Percentiles rank a stretch among this genome's conserved stretches.
phyloP scores from a whole-genome alignment of 2,113 vertebrate genomes.

The Python bivittatus region DNA sequence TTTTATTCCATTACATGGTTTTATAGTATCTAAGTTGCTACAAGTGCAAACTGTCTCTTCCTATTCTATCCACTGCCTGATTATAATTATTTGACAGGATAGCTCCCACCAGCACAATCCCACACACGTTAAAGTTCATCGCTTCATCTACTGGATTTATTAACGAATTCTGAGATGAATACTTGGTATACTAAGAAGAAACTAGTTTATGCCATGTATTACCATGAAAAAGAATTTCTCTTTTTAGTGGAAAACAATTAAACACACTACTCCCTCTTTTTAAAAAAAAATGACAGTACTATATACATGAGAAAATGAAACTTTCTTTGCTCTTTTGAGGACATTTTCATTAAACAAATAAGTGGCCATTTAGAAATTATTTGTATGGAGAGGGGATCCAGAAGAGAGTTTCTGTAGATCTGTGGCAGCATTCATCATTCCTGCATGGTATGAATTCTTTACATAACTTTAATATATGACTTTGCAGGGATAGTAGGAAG shows the following conservation, averaged over 20 bases:
- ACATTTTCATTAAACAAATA: constrained; percentile 3
- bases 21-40: constrained; percentile 61
- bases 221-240: constrained; percentile 22
- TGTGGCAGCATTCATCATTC: background rate
- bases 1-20: constrained; percentile 76
- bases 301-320: constrained; percentile 42
- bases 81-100: constrained; percentile 35
- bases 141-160: constrained; percentile 48
- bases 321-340: background rate
- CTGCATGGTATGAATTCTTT: background rate
- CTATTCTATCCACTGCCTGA: constrained; percentile 42
- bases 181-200: constrained; percentile 27
- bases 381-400: background rate
- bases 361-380: background rate
- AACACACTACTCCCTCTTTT: constrained; percentile 41
- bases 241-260: constrained; percentile 56
- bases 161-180: constrained; percentile 40
- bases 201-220: constrained; percentile 49
- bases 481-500: background rate
- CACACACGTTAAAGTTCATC: constrained; percentile 35
- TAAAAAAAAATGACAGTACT: constrained; percentile 29
- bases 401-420: background rate
- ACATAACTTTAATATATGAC: background rate
- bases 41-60: constrained; percentile 42
- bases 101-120: constrained; percentile 24